These are phyloP conservation scores for Fulica atra DNA, from an alignment of 2,113 vertebrate genomes.

Conservation along the genomic window DNA sequence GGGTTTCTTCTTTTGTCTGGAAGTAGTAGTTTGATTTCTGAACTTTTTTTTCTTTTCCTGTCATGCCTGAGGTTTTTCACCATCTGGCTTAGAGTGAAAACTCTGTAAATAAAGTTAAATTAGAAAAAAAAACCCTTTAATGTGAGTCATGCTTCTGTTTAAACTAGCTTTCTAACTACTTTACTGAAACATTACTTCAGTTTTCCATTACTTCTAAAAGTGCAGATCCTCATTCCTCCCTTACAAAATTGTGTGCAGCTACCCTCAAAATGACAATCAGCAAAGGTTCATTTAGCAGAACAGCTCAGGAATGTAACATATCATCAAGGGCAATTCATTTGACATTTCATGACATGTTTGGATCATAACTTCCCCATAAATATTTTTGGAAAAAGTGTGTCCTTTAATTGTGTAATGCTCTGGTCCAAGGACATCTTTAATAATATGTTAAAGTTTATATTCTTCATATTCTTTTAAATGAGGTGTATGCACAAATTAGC, in stretches of 20 bases:
- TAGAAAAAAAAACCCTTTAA: not conserved
- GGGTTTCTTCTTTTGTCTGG: not conserved
- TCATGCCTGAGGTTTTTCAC: not conserved
- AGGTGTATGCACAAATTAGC: not conserved
- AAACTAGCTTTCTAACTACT: not conserved
- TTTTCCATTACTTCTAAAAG: not conserved
- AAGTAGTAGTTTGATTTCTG: not conserved
- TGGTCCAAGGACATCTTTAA: not conserved
- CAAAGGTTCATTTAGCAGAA: not conserved
- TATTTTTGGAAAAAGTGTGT: not conserved
- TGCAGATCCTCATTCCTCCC: not conserved
- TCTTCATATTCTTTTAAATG: not conserved
- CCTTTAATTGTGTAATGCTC: not conserved
- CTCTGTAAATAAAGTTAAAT: not conserved
- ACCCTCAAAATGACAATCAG: not conserved
- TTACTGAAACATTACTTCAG: not conserved
- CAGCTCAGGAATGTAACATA: not conserved
- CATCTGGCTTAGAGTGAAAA: not conserved
- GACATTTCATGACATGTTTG: not conserved
- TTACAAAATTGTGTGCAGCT: not conserved
- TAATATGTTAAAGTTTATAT: not conserved
- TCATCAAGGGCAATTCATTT: not conserved
- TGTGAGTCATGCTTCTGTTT: not conserved
- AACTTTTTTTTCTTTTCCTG: not conserved
- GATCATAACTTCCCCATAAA: not conserved